Base-by-base conservation (phyloP, 2,113 vertebrate genomes). In the Thunnus thynnus region DNA sequence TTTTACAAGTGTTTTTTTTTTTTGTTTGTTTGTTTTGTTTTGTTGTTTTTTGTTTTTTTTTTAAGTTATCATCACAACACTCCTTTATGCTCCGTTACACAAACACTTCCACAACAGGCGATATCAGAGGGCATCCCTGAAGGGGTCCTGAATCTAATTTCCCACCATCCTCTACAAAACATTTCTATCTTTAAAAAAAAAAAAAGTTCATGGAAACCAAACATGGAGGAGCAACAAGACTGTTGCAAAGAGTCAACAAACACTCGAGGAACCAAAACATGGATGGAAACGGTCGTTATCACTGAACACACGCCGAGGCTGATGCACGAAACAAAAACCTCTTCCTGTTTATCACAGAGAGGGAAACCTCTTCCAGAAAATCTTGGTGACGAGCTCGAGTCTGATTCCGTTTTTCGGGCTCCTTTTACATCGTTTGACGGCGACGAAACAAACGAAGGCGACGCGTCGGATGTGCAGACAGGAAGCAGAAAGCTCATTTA, bases 1-100 rank as follows among this genome's bases (percentile, higher is more conserved):
- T 93, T 88, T 80, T 70, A 83, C 75, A 81, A 14, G 60, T 74
- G 20, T 18, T 8, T 75, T 54, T 73, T 25, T 72, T 72, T 56
- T 17, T 16, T 22, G 0, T 18, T 25, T 12, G 2, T 36, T 7
- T 74, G 25, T 20, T 22, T 22, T 22, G 22, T 22, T 22, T 22
- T 11, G 74, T 58, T 73, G n/a, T 72, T 76, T 50, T 16, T 66
- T 47, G 8, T 36, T 2, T 76, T 50, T 16, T 66, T 47, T 30
- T 36, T 2, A 30, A 10, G 2, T 76, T 46, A 54, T 86, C 9
- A 50, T 36, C 62, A 81, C 47, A 67, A 57, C 66, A 50, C 48
- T 66, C 27, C 41, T 47, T 58, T 47, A 18, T 14, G 52, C 17
- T 78, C 51, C 51, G 62, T 84, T 72, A 48, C 30, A 85, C 69